Evolutionary conservation across 2,113 vertebrate species (phyloP).

Genomic region (Aythya baeri): DNA sequence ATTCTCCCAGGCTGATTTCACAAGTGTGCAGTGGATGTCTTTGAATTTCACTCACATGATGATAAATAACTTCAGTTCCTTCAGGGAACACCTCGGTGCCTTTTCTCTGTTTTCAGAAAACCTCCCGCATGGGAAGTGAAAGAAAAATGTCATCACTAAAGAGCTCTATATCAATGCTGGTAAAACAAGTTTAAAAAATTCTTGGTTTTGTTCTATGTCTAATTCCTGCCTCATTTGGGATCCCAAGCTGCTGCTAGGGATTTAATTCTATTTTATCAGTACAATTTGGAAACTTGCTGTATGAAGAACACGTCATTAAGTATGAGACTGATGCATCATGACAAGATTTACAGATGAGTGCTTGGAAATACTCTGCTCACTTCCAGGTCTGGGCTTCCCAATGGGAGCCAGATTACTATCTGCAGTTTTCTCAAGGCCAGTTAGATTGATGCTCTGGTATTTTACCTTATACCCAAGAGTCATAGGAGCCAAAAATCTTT

Average conservation of each 20-base stretch:
- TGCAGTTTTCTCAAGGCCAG: neutral
- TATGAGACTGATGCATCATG: neutral
- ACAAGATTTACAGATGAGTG: neutral
- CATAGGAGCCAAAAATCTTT: neutral
- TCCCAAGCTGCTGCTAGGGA: neutral
- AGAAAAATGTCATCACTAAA: neutral
- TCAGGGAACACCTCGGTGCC: neutral
- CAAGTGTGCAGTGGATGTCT: neutral
- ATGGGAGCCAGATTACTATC: neutral
- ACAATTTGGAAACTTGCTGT: neutral
- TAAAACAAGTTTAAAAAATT: neutral
- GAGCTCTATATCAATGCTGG: neutral
- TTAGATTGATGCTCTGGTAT: neutral
- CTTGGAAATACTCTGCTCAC: constrained; percentile 10
- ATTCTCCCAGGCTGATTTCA: neutral
- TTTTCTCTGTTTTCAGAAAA: neutral
- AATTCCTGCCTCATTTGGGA: neutral
- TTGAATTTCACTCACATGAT: neutral
- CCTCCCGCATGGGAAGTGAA: neutral
- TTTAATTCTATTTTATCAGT: neutral
- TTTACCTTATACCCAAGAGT: neutral
- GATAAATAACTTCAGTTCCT: neutral
- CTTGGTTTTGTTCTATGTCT: neutral
- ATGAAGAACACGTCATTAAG: neutral
- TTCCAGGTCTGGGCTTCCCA: constrained; percentile 3